Base-by-base conservation (phyloP, 2,797 vertebrate species). In the Dendrocincla tyrannina region DNA sequence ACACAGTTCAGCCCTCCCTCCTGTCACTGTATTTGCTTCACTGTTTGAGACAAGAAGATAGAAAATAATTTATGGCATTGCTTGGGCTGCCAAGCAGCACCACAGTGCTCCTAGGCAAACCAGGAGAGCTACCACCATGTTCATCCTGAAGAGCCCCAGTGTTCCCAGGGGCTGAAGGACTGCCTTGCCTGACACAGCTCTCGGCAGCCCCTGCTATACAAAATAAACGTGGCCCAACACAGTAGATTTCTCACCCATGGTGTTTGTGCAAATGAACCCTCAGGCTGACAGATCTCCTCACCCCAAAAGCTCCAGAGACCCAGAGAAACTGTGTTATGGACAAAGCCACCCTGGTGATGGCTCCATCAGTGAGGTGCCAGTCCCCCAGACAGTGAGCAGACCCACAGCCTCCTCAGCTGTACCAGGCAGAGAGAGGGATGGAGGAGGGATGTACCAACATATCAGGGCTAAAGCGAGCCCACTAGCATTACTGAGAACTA, bases 201-300 rank as follows among this genome's bases (percentile, higher is more conserved):
- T 22, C 67, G 22, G 41, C 41, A 92, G 53, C 19, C 13, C 25
- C 35, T 30, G 22, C 27, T 11, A 76, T 37, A 53, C 50, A 37
- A 80, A 88, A 58, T 16, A 46, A 79, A 69, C 3, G 2, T 0
- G 10, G 47, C 37, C 33, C 25, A 39, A 56, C 1, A 28, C 5
- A 60, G 49, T 2, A 1, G 0, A 64, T 56, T 79, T 85, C 74
- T 89, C 86, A 88, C 28, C 46, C 18, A 16, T 1, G 5, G 60
- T n/a, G 58, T 60, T 41, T 39, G 49, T 62, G 58, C 76, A 95
- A 82, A 89, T n/a, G 75, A 78, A 82, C n/a, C 10, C 23, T 23
- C 39, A 70, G 79, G 73, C 12, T 30, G 74, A 58, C 13, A 44
- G 44, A 60, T 16, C 22, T 74, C 44, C 47, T 59, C 50, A 37